A percentile compares a stretch with the other conserved stretches of the same genome.
Evolutionary conservation across 1,140 invertebrate species (phyloP).

Genomic region (Mycetomoellerius zeteki): DNA sequence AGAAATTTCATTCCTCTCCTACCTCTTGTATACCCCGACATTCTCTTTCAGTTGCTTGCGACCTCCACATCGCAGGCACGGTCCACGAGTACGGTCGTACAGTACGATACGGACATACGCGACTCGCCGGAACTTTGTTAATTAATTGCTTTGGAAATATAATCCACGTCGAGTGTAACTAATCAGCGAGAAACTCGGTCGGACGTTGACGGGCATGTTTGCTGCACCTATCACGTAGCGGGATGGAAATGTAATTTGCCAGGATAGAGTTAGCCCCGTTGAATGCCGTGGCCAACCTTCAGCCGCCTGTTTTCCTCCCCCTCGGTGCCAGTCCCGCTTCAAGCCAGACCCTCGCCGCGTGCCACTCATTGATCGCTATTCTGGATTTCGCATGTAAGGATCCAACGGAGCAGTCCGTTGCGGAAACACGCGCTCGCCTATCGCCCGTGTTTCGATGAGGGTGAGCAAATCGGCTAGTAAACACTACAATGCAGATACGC

Average conservation of each 20-base stretch:
- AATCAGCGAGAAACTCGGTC: slow-evolving; percentile 78
- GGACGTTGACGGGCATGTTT: slow-evolving; percentile 80
- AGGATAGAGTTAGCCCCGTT: slow-evolving; percentile 79
- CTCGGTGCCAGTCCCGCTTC: slow-evolving; percentile 61
- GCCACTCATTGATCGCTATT: slow-evolving; percentile 74
- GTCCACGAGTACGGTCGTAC: slow-evolving; percentile 22
- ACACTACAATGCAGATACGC: slow-evolving; percentile 4
- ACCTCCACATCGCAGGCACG: not conserved
- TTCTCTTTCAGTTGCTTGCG: slow-evolving; percentile 10
- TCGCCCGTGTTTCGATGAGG: not conserved
- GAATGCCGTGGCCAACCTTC: slow-evolving; percentile 77
- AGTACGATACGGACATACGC: slow-evolving; percentile 51
- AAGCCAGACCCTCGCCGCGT: slow-evolving; percentile 50
- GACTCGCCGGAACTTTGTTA: slow-evolving; percentile 75
- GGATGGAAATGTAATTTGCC: slow-evolving; percentile 81
- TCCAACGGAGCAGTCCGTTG: slow-evolving; percentile 47
- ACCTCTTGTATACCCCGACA: not conserved
- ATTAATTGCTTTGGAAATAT: slow-evolving; percentile 80
- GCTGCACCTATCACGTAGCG: slow-evolving; percentile 78
- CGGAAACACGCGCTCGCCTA: slow-evolving; percentile 24
- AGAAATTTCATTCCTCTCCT: slow-evolving; percentile 70
- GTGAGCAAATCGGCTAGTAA: slow-evolving; percentile 11
- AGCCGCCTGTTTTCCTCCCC: slow-evolving; percentile 47
- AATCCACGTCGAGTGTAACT: slow-evolving; percentile 78
- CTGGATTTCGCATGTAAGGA: slow-evolving; percentile 74